Base-by-base conservation (phyloP, 2,797 vertebrate species). In the Denticeps clupeoides region DNA sequence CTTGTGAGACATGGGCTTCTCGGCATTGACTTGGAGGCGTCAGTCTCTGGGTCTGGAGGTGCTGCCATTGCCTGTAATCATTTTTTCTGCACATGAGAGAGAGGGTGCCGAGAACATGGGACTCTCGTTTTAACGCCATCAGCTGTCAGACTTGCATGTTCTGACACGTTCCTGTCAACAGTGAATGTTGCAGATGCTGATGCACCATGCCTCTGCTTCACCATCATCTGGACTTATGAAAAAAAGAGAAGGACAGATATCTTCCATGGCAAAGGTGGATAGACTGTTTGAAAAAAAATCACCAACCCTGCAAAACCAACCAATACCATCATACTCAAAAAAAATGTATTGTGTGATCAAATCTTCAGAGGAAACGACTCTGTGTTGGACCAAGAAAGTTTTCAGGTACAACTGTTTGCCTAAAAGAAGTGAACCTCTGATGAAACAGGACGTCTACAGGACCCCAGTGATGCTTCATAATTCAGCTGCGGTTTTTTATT, bases 21-120 rank as follows among this genome's bases (percentile, higher is more conserved):
- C 45, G 43, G 28, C 56, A 47, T 41, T 23, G 60, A 44, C 7
- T 1, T 32, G 51, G 51, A 32, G 33, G 23, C 35, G 7, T 51
- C 43, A 38, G 21, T 56, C 21, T 47, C n/a, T 33, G 38, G 18
- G 19, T 27, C 18, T 41, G 12, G 46, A 46, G 49, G 55, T n/a
- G 25, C 10, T 22, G 31, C 26, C 33, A 29, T 33, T 58, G 53
- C 55, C 55, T 53, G 41, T 58, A 65, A 62, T 61, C 46, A 50
- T 53, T 45, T 59, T 53, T 59, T 41, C 44, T 22, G 49, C 49
- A 54, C 45, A 43, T n/a, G n/a, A n/a, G n/a, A n/a, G n/a, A n/a
- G n/a, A n/a, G n/a, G n/a, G n/a, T n/a, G n/a, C n/a, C n/a, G n/a
- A n/a, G n/a, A n/a, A n/a, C n/a, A n/a, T n/a, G n/a, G n/a, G n/a